Evolutionary conservation across 2,888 invertebrate genomes (phyloP).

Genomic region (Scaptodrosophila latifasciaeformis): DNA sequence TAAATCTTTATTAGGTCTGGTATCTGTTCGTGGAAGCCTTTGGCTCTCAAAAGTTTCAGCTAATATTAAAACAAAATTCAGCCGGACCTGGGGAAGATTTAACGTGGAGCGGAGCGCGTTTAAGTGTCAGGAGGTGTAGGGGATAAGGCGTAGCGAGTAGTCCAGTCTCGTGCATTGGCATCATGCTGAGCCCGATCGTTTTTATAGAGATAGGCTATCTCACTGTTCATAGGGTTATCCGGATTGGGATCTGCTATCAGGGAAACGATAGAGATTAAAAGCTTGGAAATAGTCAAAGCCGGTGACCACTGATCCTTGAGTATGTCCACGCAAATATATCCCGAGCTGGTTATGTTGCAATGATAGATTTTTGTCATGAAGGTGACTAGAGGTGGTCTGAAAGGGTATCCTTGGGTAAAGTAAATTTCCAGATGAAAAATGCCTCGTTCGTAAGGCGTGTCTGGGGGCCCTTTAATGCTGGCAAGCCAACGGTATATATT

Average conservation of each 20-base stretch:
- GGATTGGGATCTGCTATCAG: conserved; percentile 23
- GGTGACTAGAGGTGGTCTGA: conserved; percentile 6
- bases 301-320: conserved; percentile 17
- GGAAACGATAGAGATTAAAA: conserved; percentile 17
- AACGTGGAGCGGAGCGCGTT: no score
- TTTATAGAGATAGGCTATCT: conserved; percentile 2
- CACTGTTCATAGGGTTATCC: conserved; percentile 10
- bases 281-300: conserved; percentile 13
- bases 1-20: no score
- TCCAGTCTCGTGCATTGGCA: conserved; percentile 8
- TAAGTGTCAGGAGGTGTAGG: no score
- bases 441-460: no score
- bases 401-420: conserved; percentile 10
- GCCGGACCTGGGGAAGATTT: no score
- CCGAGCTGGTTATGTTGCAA: conserved; percentile 18
- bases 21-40: no score
- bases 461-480: conserved; percentile 13
- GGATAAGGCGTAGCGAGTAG: conserved; percentile 10
- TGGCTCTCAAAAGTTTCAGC: no score
- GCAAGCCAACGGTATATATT: conserved; percentile 20
- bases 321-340: conserved; percentile 19
- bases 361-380: conserved; percentile 22
- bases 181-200: conserved; percentile 5
- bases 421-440: conserved; percentile 12
- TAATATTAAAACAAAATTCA: no score